Evolutionary conservation across 2,888 invertebrate genomes (phyloP).

Genomic region (Atethmia centrago): DNA sequence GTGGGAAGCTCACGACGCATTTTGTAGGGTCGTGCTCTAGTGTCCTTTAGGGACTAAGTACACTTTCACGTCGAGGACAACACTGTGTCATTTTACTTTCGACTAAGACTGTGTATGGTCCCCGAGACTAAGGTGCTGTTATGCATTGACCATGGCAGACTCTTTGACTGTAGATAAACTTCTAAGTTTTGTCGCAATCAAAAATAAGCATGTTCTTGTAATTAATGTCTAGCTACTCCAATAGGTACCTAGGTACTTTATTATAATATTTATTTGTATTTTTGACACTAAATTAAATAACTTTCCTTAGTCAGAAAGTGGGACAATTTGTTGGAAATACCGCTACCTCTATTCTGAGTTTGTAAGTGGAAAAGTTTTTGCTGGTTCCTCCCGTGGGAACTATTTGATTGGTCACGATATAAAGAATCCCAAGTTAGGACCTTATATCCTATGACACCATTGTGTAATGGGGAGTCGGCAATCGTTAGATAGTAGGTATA

Average conservation of each 20-base stretch:
- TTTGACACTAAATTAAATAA: slow-evolving; percentile 27
- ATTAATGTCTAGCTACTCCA: not conserved
- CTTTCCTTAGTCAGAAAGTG: slow-evolving; percentile 12
- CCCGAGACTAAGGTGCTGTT: slow-evolving; percentile 20
- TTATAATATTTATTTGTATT: slow-evolving; percentile 10
- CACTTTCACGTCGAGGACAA: slow-evolving; percentile 43
- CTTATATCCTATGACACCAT: slow-evolving; percentile 21
- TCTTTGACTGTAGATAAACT: slow-evolving; percentile 15
- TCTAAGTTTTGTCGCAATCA: not conserved
- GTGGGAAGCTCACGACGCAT: slow-evolving; percentile 24
- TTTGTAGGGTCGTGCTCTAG: slow-evolving; percentile 48
- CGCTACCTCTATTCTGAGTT: slow-evolving; percentile 53
- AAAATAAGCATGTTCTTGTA: not conserved
- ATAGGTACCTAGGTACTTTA: not conserved
- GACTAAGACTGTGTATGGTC: slow-evolving; percentile 24
- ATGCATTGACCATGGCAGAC: slow-evolving; percentile 11
- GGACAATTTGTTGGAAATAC: slow-evolving; percentile 44
- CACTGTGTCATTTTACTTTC: slow-evolving; percentile 36
- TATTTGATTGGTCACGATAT: slow-evolving; percentile 52
- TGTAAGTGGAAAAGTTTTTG: slow-evolving; percentile 59
- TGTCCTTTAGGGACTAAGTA: slow-evolving; percentile 45
- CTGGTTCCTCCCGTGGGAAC: slow-evolving; percentile 46
- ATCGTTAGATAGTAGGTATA: not conserved
- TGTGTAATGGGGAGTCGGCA: slow-evolving; percentile 8
- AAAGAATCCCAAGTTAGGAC: slow-evolving; percentile 40